These are phyloP conservation scores for Pyxicephalus adspersus DNA, from an alignment of 2,113 vertebrate species.

Conservation along the genomic window DNA sequence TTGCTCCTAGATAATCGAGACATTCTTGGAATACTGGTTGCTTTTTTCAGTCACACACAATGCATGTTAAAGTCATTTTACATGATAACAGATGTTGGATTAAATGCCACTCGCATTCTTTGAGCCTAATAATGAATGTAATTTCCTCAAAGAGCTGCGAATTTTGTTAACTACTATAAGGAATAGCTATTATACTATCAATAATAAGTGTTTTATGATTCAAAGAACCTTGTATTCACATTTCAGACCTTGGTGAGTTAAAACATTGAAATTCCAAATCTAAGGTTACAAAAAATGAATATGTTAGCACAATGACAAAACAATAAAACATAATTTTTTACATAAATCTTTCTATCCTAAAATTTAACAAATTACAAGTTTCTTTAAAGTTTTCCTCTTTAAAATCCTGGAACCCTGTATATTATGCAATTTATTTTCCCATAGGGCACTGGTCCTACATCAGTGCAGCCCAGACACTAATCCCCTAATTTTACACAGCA, in stretches of 20 bases:
- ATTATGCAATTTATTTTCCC: too few relatives aligned
- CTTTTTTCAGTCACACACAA: slow-evolving; percentile 28
- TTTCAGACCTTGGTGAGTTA: neutral
- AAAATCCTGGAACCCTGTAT: too few relatives aligned
- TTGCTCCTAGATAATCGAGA: slow-evolving; percentile 44
- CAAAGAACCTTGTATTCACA: neutral
- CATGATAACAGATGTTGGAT: slow-evolving; percentile 43
- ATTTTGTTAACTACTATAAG: slow-evolving; percentile 3
- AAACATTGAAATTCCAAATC: neutral
- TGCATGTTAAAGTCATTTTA: slow-evolving; percentile 44
- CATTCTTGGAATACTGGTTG: slow-evolving; percentile 40
- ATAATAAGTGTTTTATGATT: neutral
- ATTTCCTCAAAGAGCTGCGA: neutral
- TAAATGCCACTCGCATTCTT: slow-evolving; percentile 31
- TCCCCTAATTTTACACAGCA: too few relatives aligned
- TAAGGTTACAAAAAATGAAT: neutral
- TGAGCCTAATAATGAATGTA: slow-evolving; percentile 2
- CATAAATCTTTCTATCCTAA: too few relatives aligned
- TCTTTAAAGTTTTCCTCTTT: too few relatives aligned
- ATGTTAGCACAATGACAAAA: neutral
- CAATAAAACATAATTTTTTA: neutral
- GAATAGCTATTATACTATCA: neutral
- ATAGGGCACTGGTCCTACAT: too few relatives aligned
- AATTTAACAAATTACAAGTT: too few relatives aligned
- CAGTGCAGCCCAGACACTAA: too few relatives aligned